These are phyloP conservation scores for Crypturellus tataupa DNA, from an alignment of 2,797 vertebrate species.

Conservation along the genomic window DNA sequence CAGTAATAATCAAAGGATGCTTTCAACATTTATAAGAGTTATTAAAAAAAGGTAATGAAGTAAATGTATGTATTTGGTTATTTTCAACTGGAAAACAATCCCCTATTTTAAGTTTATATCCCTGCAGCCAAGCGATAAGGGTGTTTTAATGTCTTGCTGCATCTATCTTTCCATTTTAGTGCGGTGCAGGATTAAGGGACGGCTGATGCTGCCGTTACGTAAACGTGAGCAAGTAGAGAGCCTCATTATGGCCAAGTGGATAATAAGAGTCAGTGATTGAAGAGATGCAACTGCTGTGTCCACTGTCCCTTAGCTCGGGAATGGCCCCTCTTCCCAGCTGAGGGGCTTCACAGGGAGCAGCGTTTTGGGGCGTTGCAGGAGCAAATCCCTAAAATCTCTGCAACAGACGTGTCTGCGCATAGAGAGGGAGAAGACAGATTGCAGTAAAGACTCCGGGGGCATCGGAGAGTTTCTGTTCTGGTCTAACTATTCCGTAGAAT, in stretches of 20 bases:
- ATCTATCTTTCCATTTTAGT: conserved; percentile 64
- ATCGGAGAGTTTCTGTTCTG: conserved; percentile 27
- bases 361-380: conserved; percentile 67
- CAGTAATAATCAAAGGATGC: conserved; percentile 58
- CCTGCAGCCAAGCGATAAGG: conserved; percentile 73
- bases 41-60: conserved; percentile 67
- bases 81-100: conserved; percentile 65
- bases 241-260: conserved; percentile 70
- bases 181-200: conserved; percentile 59
- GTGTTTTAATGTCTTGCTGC: conserved; percentile 60
- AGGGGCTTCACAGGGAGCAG: conserved; percentile 43
- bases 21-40: conserved; percentile 50
- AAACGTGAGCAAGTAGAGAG: conserved; percentile 62
- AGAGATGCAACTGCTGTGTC: conserved; percentile 66
- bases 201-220: conserved; percentile 55
- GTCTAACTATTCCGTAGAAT: background rate
- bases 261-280: conserved; percentile 68
- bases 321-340: conserved; percentile 45
- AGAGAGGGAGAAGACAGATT: conserved; percentile 67
- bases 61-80: conserved; percentile 56
- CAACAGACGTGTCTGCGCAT: conserved; percentile 53
- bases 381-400: conserved; percentile 70
- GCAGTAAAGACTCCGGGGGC: conserved; percentile 38
- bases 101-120: conserved; percentile 55
- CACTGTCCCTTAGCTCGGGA: conserved; percentile 64